phyloP scores from a whole-genome alignment of 2,797 vertebrate genomes.

The Notamacropus eugenii region DNA sequence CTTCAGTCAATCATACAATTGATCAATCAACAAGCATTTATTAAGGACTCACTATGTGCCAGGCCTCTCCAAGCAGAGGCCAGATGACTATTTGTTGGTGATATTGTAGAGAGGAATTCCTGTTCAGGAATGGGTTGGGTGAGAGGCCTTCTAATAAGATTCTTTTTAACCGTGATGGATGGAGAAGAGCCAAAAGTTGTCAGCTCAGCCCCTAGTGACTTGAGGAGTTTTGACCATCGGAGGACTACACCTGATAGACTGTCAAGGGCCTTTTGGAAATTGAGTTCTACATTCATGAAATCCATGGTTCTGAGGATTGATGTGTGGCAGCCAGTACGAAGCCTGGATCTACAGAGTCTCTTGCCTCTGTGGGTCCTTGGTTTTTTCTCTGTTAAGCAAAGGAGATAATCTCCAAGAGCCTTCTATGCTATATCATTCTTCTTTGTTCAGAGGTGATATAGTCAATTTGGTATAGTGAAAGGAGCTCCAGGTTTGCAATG shows the following conservation, averaged over 20 bases:
- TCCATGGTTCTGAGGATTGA: background rate
- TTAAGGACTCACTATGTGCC: background rate
- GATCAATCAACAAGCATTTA: conserved; percentile 3
- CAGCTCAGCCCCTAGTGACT: background rate
- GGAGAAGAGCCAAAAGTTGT: background rate
- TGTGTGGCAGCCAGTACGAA: background rate
- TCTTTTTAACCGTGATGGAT: background rate
- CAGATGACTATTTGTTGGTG: background rate
- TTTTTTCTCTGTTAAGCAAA: background rate
- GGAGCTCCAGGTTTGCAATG: background rate
- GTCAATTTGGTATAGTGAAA: background rate
- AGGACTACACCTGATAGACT: background rate
- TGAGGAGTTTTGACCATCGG: background rate
- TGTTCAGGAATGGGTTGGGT: background rate
- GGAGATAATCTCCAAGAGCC: background rate
- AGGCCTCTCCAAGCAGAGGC: background rate
- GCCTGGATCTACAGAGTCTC: background rate
- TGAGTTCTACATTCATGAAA: background rate
- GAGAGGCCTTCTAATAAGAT: background rate
- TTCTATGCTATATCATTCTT: background rate
- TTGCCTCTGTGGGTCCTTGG: background rate
- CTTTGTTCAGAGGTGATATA: background rate
- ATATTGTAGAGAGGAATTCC: background rate
- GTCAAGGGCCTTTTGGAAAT: background rate
- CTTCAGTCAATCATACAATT: background rate